These are phyloP conservation scores for Scolopax mira DNA, from an alignment of 2,113 vertebrate genomes.

Conservation along the genomic window DNA sequence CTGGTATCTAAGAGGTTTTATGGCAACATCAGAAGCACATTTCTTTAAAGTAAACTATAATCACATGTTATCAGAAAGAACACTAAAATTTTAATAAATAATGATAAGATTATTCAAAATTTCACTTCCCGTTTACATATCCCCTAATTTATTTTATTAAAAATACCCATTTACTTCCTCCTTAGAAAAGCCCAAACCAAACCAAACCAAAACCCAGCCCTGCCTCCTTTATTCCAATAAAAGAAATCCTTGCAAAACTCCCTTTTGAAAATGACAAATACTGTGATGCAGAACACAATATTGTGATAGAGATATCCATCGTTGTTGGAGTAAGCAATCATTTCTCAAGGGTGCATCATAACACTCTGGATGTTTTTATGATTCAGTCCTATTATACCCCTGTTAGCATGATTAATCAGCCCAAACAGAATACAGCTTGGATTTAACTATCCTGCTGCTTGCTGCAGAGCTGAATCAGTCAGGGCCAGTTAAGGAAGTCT, in stretches of 20 bases:
- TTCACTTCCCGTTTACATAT: background rate
- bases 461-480: constrained; percentile 17
- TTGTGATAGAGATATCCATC: background rate
- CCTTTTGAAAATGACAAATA: background rate
- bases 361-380: background rate
- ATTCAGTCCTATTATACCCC: background rate
- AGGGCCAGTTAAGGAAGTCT: constrained; percentile 15
- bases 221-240: background rate
- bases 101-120: background rate
- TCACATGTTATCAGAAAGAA: background rate
- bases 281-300: background rate
- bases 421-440: constrained; percentile 9
- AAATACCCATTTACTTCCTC: background rate
- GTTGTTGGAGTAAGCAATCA: background rate
- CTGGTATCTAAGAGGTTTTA: background rate
- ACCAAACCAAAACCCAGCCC: too few relatives aligned
- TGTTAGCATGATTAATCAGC: constrained; percentile 39
- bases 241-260: background rate
- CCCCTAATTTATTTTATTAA: background rate
- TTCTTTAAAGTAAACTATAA: background rate
- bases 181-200: background rate
- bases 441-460: constrained; percentile 18
- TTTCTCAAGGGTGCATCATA: background rate
- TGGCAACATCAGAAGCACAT: background rate
- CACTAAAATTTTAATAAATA: background rate